A percentile compares a stretch with the other conserved stretches of the same genome.
Conservation (phyloP, 2,888 invertebrate species). For the Volucella inanis region DNA sequence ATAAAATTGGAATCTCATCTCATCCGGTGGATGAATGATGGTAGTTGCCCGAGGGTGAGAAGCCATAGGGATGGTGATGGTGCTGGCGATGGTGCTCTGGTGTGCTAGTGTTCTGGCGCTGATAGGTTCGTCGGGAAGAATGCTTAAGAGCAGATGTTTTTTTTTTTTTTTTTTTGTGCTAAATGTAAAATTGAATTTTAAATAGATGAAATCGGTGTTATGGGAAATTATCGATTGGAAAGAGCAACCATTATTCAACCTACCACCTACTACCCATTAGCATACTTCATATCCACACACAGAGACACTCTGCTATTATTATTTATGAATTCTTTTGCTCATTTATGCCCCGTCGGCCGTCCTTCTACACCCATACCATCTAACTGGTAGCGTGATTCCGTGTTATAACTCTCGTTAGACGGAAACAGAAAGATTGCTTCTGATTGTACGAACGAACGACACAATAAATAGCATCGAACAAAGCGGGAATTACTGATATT, state of each 20-base stretch:
- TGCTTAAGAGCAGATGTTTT: conserved; percentile 62
- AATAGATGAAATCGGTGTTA: conserved; percentile 59
- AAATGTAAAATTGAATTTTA: conserved; percentile 64
- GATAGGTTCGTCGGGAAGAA: conserved; percentile 40
- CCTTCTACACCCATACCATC: not conserved
- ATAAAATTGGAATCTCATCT: conserved; percentile 66
- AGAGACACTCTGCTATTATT: conserved; percentile 14
- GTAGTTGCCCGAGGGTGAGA: not conserved
- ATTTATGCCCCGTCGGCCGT: not conserved
- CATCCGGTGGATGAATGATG: conserved; percentile 48
- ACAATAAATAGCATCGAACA: conserved; percentile 36
- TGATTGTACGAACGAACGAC: conserved; percentile 41
- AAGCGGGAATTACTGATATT: conserved; percentile 30
- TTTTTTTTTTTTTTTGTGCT: no score
- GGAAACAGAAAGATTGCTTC: conserved; percentile 40
- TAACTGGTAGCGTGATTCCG: conserved; percentile 25
- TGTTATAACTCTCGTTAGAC: conserved; percentile 37
- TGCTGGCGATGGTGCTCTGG: not conserved
- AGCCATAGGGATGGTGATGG: not conserved
- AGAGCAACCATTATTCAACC: not conserved
- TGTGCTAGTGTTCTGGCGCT: not conserved
- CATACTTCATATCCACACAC: not conserved
- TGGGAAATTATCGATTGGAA: conserved; percentile 56
- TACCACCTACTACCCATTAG: conserved; percentile 2
- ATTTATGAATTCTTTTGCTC: conserved; percentile 12